Conservation (phyloP, 1,140 invertebrate species). For the Cyrtorhinus lividipennis region DNA sequence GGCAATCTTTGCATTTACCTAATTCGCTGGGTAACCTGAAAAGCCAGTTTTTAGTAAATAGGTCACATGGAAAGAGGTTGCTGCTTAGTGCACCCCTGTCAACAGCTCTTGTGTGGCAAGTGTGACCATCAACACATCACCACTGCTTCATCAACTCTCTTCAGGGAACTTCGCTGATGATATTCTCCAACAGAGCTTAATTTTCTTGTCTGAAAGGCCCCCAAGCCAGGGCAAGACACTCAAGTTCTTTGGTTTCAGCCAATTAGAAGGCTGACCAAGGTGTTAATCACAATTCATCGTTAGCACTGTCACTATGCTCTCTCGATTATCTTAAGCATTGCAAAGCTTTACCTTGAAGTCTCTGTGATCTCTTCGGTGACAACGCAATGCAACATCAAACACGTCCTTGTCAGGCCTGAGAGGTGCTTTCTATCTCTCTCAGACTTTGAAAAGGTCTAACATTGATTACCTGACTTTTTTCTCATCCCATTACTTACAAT, state of each 20-base stretch:
- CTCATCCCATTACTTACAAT: too few relatives aligned
- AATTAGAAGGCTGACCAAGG: not conserved
- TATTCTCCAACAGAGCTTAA: too few relatives aligned
- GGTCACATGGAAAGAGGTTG: not conserved
- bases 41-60: not conserved
- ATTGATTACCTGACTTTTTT: not conserved
- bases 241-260: not conserved
- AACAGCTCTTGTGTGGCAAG: too few relatives aligned
- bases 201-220: too few relatives aligned
- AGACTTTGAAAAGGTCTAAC: not conserved
- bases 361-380: not conserved
- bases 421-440: not conserved
- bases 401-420: not conserved
- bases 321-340: too few relatives aligned
- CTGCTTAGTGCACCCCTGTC: too few relatives aligned
- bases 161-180: too few relatives aligned
- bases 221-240: not conserved
- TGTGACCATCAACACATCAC: too few relatives aligned
- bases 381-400: not conserved
- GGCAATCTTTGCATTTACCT: too few relatives aligned
- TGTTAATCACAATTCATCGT: not conserved
- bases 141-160: too few relatives aligned
- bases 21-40: too few relatives aligned
- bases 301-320: not conserved
- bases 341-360: not conserved